Percentiles rank a stretch among this genome's conserved stretches.
Evolutionary conservation across 2,797 vertebrate genomes (phyloP).

Genomic region (Acipenser oxyrinchus): DNA sequence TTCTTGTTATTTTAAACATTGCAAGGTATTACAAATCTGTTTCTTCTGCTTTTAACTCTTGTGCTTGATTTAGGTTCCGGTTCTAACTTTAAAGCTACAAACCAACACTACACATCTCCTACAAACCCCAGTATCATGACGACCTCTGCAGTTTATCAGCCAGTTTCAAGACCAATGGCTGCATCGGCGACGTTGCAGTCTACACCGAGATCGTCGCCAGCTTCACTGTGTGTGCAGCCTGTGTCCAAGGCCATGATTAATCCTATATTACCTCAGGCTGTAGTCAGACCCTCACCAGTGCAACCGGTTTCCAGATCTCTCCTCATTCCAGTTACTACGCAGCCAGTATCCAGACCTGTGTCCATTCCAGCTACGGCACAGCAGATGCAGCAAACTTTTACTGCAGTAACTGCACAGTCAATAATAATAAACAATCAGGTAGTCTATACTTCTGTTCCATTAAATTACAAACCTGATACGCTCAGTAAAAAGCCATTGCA

Average conservation of each 20-base stretch:
- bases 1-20: background rate
- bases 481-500: no score
- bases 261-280: constrained; percentile 43
- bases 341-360: constrained; percentile 34
- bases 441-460: constrained; percentile 18
- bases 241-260: constrained; percentile 21
- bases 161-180: constrained; percentile 43
- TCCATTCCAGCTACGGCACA: constrained; percentile 36
- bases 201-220: constrained; percentile 46
- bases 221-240: constrained; percentile 36
- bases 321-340: constrained; percentile 44
- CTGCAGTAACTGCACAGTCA: constrained; percentile 42
- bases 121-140: constrained; percentile 40
- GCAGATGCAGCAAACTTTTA: constrained; percentile 36
- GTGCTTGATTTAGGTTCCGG: constrained; percentile 39
- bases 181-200: constrained; percentile 48
- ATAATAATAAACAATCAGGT: constrained; percentile 59
- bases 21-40: background rate
- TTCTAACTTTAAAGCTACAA: constrained; percentile 48
- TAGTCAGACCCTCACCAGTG: constrained; percentile 45
- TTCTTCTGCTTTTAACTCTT: background rate
- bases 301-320: constrained; percentile 51
- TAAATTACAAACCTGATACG: no score
- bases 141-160: constrained; percentile 47
- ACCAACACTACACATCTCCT: constrained; percentile 42